Evolutionary conservation across 2,113 vertebrate species (phyloP), one percentile per base, ranked within the genome.

Genomic region (Onychostoma macrolepis): DNA sequence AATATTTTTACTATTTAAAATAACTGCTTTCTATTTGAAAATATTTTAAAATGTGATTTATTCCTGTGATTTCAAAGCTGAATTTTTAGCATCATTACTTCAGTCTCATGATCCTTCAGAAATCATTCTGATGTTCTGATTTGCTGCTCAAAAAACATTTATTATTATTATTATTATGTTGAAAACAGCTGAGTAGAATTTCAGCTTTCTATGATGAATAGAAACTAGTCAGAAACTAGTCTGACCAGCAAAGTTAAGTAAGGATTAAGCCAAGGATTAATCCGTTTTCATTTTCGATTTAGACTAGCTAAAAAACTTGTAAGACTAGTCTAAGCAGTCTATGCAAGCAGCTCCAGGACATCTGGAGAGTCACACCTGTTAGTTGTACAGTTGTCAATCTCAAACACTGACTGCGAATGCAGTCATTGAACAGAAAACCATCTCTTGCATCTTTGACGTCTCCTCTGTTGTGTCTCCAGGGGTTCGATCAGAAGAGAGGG

Each of bases 401-500:
- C 65, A 69, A 36, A 69, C 15, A 9, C 67, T 36, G 7, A 13
- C 45, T 48, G 45, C 15, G 12, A 48, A 48, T 48, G 45, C 12
- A 53, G 15, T 53, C 50, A 53, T 6, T 53, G 50, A 53, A 69
- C 28, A 69, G 13, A 69, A 69, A 33, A 19, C 28, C 1, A 4
- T 71, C 67, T 71, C 17, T 71, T 36, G 67, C 67, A 19, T 4
- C 7, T 21, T 36, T 71, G 67, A 71, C 33, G 33, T 11, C 26
- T 79, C 10, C 24, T 77, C 26, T 85, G 19, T 26, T 77, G 41
- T 88, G 41, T 86, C 43, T 2, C 82, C 88, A 96, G 96, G 93
- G 65, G 94, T 95, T 84, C 93, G 96, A 33, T 92, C 89, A 88
- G 91, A 94, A 24, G 96, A 96, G 91, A 92, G 91, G 77, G 71